Evolutionary conservation across 2,113 vertebrate species (phyloP), one percentile per base, ranked within the genome.

Genomic region (Hyperoodon ampullatus): DNA sequence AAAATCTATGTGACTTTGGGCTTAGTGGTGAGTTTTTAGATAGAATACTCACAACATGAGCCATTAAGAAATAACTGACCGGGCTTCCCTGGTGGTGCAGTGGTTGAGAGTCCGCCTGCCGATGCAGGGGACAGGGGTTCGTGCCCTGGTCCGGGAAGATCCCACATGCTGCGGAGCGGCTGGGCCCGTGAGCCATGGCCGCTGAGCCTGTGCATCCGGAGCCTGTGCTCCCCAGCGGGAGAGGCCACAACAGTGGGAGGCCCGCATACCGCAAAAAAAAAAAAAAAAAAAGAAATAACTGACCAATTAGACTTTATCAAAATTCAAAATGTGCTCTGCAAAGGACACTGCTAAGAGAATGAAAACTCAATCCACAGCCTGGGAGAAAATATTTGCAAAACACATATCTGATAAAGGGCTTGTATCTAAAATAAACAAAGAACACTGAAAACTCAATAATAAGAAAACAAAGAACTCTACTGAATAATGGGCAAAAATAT

Each of bases 271-370:
- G n/a, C n/a, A n/a, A n/a, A n/a, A n/a, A n/a, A n/a, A n/a, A n/a
- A n/a, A n/a, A n/a, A n/a, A n/a, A n/a, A n/a, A n/a, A n/a, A 96
- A 88, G 21, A 88, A 72, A 80, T 33, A 80, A 80, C 30, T 72
- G 74, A 75, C 77, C 65, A 47, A 58, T 58, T 90, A 58, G 42
- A 47, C 24, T 84, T 75, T 47, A 78, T 44, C 5, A 44, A 83
- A 83, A 89, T 75, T 74, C 30, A 90, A 35, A 75, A 33, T 26
- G 42, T 70, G 9, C 39, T 70, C 60, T 87, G 3, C 33, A 81
- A 91, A 94, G 63, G 11, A 23, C 23, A 58, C 23, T 68, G 30
- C 44, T 68, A 88, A 80, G n/a, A 72, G 14, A 74, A 47, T 60
- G 30, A 50, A 84, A 88, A 50, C 35, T 65, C 6, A 95, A 89